Base-by-base conservation (phyloP, 1,140 invertebrate genomes). In the Aphaenogaster floridana region DNA sequence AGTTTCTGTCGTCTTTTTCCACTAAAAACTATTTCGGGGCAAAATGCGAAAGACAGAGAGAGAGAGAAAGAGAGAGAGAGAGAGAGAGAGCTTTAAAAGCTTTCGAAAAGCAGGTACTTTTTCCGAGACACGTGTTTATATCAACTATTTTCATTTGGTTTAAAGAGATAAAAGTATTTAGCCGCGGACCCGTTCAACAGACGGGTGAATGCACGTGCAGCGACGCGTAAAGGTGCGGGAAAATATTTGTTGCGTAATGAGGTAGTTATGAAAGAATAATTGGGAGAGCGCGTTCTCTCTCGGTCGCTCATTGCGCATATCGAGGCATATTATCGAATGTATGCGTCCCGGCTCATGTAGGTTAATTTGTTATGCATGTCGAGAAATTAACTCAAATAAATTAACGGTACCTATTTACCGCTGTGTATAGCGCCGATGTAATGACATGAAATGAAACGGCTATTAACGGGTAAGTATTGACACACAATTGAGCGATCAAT, bases 331-430 rank as follows among this genome's bases (percentile, higher is more conserved):
- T 84, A 84, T 84, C 76, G 54, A 84, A 84, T 84, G 61, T 21
- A 76, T 48, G 54, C 80, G 28, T 84, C 54, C 80, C 69, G 42
- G 69, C 54, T 50, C 80, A 84, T 84, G 34, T 76, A 61, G 80
- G 80, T 76, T 69, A 76, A 84, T 84, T 84, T 84, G 69, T 76
- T 76, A 76, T 63, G 69, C 80, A 84, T 42, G 80, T 61, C 52
- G 80, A 84, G 80, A 84, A 84, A 84, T 84, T 84, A 84, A 74
- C 69, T 84, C 80, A 63, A 84, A 84, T 84, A 84, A 84, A 84
- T 84, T 84, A 84, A 84, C 80, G 57, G 28, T 63, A 83, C 52
- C 80, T 74, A 84, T 84, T 84, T 84, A 76, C 52, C 66, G 79
- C 57, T 48, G 54, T 45, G n/a, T 50, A 28, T 28, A 34, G 68